Evolutionary conservation across 2,888 invertebrate genomes (phyloP), one percentile per base, ranked within the genome.

Genomic region (Rhamphomyia laevipes): DNA sequence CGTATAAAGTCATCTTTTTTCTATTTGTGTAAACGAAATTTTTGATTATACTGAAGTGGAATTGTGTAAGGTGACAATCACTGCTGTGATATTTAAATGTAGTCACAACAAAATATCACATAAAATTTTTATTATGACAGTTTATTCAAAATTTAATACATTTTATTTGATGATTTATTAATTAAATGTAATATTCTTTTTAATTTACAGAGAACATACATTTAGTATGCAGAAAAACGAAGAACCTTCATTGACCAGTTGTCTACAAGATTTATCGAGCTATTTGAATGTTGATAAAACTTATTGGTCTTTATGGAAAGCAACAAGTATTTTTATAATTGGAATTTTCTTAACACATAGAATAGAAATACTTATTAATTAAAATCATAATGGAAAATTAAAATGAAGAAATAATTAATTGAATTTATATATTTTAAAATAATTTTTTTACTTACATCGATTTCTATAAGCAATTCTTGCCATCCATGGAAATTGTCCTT

Each of bases 401-500:
- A n/a, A n/a, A n/a, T n/a, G n/a, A 47, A 4, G 46, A 50, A 45
- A 15, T 13, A 40, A 50, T 16, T 17, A 35, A 35, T 16, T 30
- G n/a, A 9, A 23, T 21, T 21, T 30, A 23, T 30, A 7, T 7
- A 27, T 7, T 41, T 47, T 31, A 18, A 48, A 47, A 45, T 46
- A 40, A n/a, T n/a, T n/a, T n/a, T n/a, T n/a, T 15, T 30, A 65
- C 67, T 68, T 53, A 70, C 70, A 63, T 59, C 56, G 62, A 51
- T 70, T 70, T 3, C 64, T 57, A 51, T 70, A 71, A 10, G 67
- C 71, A n/a, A 71, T 59, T 11, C 71, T 65, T 1, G 71, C 73
- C 71, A 78, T 76, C 79, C 79, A 80, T 0, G 79, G 78, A 58
- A 74, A 79, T 55, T 77, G 75, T 18, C 74, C 75, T 1, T 74